A percentile compares a stretch with the other conserved stretches of the same genome.
Conservation (phyloP, 2,888 invertebrate genomes). For the Idaea straminata region DNA sequence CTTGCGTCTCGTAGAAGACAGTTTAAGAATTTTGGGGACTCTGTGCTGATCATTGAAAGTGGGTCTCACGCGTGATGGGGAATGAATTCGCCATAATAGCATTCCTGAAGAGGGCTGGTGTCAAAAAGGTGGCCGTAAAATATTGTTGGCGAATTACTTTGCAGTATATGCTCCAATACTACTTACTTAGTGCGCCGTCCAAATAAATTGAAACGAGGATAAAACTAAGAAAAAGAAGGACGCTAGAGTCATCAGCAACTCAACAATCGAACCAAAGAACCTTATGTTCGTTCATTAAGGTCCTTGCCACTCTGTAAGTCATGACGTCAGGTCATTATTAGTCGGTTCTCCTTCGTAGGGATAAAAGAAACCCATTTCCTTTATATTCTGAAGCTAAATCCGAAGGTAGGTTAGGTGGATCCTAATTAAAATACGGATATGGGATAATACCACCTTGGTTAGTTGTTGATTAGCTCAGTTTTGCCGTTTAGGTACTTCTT, state of each 20-base stretch:
- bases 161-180: too few species aligned
- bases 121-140: too few species aligned
- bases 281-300: neutral
- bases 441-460: neutral
- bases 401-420: neutral
- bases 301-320: neutral
- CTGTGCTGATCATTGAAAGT: too few species aligned
- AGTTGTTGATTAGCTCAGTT: slow-evolving; percentile 1
- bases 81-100: too few species aligned
- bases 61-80: too few species aligned
- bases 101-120: too few species aligned
- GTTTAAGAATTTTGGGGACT: too few species aligned
- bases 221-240: too few species aligned
- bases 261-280: neutral
- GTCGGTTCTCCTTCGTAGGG: neutral
- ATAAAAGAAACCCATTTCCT: neutral
- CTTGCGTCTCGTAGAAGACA: too few species aligned
- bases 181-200: too few species aligned
- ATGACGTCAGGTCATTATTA: neutral
- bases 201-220: too few species aligned
- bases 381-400: neutral
- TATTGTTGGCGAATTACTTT: too few species aligned
- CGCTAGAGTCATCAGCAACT: neutral
- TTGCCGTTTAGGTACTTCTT: neutral
- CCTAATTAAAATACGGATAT: neutral